Base-by-base conservation (phyloP, 2,888 invertebrate genomes). In the Drosophila robusta region DNA sequence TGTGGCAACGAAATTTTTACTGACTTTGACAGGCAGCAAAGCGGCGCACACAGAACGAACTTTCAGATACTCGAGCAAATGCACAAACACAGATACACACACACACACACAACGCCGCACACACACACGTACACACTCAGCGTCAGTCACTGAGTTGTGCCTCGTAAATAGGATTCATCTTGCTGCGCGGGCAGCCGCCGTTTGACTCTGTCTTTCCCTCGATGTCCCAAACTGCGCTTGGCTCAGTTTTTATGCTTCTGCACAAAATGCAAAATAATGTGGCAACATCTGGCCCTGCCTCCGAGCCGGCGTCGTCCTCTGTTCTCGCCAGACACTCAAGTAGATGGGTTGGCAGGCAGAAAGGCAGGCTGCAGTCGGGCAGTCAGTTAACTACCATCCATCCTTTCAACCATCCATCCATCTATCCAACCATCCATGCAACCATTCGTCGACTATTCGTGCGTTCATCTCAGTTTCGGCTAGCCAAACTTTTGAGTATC, bases 81-180 rank as follows among this genome's bases (percentile, higher is more conserved):
- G 41, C 36, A 58, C 36, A 57, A 42, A 50, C 34, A 41, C n/a
- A 47, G 26, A 45, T 11, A 51, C 38, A 61, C n/a, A 56, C 34
- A 52, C 1, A 24, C 5, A 52, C 32, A 51, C 22, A 50, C 24
- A n/a, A n/a, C n/a, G n/a, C n/a, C n/a, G n/a, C n/a, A n/a, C n/a
- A 51, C 38, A 61, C n/a, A 56, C 34, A 52, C 1, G 18, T 5
- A 52, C 32, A 51, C 22, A 50, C 24, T 60, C 44, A 63, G 46
- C 55, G 56, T 69, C 83, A 76, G 87, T 65, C 77, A 80, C 64
- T 71, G 82, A 63, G 64, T 78, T 81, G 73, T 76, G 86, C 70
- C 78, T 76, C 70, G 83, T 75, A 82, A 89, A 88, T 86, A 88
- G 86, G 87, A 86, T 89, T 86, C 88, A 82, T 73, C 83, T 88